Conservation (phyloP, 2,888 invertebrate species). For the Reticulitermes lucifugus region DNA sequence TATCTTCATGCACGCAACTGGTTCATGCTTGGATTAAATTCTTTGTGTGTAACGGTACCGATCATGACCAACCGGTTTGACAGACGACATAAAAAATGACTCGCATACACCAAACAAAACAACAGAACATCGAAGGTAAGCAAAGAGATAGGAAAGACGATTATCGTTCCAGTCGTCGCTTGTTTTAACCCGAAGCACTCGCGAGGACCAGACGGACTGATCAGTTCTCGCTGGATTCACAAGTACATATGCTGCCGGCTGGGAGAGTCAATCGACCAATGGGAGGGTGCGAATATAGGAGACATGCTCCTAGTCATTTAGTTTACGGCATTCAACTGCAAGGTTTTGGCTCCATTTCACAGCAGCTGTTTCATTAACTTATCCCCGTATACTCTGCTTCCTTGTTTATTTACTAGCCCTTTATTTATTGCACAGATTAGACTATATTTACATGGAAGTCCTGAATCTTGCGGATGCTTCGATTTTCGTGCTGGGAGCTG, state of each 20-base stretch:
- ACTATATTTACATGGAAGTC: too few relatives aligned
- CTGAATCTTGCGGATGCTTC: too few relatives aligned
- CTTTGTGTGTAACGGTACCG: background rate
- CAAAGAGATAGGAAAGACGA: background rate
- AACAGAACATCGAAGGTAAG: background rate
- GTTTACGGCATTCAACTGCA: too few relatives aligned
- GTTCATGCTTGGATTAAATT: background rate
- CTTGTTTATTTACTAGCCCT: too few relatives aligned
- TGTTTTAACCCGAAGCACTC: background rate
- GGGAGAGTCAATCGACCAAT: background rate
- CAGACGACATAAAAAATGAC: background rate
- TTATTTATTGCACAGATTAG: too few relatives aligned
- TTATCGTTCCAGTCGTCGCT: background rate
- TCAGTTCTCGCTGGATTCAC: background rate
- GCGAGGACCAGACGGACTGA: background rate
- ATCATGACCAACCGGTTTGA: background rate
- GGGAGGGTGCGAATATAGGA: background rate
- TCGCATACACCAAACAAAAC: background rate
- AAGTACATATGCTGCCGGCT: slow-evolving; percentile 3
- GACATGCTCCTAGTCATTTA: too few relatives aligned
- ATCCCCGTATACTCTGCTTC: too few relatives aligned
- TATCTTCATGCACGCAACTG: background rate
- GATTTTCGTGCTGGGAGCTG: too few relatives aligned
- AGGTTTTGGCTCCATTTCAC: too few relatives aligned
- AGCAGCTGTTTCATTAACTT: too few relatives aligned